These are phyloP conservation scores for Todiramphus saurophagus DNA, from an alignment of 2,113 vertebrate genomes.

Conservation along the genomic window DNA sequence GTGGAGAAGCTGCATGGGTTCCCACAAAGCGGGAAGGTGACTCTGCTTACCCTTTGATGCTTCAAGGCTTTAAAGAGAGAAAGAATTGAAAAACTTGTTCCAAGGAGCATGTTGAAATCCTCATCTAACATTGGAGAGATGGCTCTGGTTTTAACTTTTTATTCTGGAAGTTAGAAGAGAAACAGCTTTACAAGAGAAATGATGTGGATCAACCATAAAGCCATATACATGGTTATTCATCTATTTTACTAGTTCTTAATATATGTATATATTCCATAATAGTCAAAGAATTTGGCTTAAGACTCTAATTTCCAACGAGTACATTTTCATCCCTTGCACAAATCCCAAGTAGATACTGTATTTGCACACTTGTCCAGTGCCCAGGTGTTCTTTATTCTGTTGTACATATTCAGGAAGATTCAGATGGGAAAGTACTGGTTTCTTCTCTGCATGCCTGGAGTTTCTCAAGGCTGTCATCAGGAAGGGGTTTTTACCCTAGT, in stretches of 20 bases:
- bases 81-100: neutral
- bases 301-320: neutral
- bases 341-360: neutral
- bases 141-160: neutral
- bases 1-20: neutral
- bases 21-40: neutral
- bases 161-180: neutral
- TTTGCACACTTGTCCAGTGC: neutral
- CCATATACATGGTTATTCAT: neutral
- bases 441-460: neutral
- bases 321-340: neutral
- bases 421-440: neutral
- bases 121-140: neutral
- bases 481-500: neutral
- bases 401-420: neutral
- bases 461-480: neutral
- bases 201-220: neutral
- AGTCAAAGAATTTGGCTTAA: neutral
- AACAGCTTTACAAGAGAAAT: neutral
- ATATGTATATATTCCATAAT: neutral
- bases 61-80: neutral
- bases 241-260: neutral
- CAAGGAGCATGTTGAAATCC: neutral
- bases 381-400: neutral
- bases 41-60: neutral